Conservation (phyloP, 30 jellyfish, hydroid and myxozoan genomes). For the Hydractinia symbiolongicarpus region DNA sequence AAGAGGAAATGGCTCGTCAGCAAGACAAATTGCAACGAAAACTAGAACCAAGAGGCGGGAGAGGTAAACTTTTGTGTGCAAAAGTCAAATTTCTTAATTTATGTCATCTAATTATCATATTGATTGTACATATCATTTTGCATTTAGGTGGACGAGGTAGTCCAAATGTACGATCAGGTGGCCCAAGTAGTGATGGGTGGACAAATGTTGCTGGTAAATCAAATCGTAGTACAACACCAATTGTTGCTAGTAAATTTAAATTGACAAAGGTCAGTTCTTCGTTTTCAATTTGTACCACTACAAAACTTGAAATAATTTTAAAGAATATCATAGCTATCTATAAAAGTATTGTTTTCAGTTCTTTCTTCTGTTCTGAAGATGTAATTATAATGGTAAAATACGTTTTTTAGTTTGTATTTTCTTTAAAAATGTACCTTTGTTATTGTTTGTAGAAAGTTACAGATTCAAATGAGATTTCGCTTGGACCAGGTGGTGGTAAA, state of each 20-base stretch:
- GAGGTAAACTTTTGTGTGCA: background rate
- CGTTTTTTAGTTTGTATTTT: background rate
- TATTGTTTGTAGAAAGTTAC: conserved; percentile 33
- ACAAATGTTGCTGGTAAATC: conserved; percentile 45
- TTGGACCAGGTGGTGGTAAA: conserved; percentile 86
- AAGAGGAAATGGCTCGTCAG: conserved; percentile 57
- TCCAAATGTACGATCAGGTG: conserved; percentile 46
- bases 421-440: background rate
- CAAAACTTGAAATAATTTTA: background rate
- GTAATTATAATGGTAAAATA: background rate
- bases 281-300: background rate
- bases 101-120: no score
- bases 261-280: conserved; percentile 33
- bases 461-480: conserved; percentile 61
- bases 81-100: background rate
- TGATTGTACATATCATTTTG: background rate
- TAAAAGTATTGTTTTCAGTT: background rate
- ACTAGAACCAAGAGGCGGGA: background rate
- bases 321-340: background rate
- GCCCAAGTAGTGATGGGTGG: conserved; percentile 73
- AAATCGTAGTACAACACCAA: conserved; percentile 41
- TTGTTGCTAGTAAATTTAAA: conserved; percentile 64
- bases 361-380: background rate
- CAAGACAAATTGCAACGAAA: conserved; percentile 59
- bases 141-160: conserved; percentile 78